Percentiles rank a stretch among this genome's conserved stretches.
Conservation (phyloP, 2,888 invertebrate genomes). For the Aphidoletes aphidimyza region DNA sequence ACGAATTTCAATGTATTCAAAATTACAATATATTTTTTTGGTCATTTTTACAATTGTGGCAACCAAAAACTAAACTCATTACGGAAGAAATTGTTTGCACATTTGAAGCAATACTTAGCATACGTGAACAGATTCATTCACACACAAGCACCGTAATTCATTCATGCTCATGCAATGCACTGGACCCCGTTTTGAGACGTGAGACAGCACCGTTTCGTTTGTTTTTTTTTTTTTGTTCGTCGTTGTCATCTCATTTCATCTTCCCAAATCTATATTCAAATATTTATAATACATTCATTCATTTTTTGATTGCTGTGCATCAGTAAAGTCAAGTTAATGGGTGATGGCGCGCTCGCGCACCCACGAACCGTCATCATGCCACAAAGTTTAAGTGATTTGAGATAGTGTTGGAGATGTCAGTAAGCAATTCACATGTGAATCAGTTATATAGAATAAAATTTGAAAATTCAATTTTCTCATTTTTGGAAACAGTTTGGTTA, state of each 20-base stretch:
- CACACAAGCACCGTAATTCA: background rate
- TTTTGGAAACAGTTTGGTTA: background rate
- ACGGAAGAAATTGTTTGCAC: slow-evolving; percentile 25
- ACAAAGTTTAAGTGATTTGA: background rate
- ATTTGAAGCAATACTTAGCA: background rate
- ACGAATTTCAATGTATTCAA: background rate
- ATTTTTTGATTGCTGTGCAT: too few species aligned
- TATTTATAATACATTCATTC: too few species aligned
- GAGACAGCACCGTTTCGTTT: too few species aligned
- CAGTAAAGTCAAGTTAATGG: too few species aligned
- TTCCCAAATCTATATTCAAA: too few species aligned
- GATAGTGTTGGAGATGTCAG: background rate
- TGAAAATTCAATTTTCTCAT: slow-evolving; percentile 18
- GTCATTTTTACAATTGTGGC: background rate
- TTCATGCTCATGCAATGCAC: too few species aligned
- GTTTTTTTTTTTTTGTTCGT: too few species aligned
- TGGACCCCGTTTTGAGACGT: too few species aligned
- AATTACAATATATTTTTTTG: background rate
- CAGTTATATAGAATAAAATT: background rate
- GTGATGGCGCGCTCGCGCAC: too few species aligned
- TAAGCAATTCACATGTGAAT: background rate
- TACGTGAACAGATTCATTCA: slow-evolving; percentile 14
- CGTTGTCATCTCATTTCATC: too few species aligned
- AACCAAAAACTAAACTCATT: background rate
- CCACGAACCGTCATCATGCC: too few species aligned